phyloP scores from a whole-genome alignment of 2,113 vertebrate genomes.

The Brachyhypopomus occidentalis region DNA sequence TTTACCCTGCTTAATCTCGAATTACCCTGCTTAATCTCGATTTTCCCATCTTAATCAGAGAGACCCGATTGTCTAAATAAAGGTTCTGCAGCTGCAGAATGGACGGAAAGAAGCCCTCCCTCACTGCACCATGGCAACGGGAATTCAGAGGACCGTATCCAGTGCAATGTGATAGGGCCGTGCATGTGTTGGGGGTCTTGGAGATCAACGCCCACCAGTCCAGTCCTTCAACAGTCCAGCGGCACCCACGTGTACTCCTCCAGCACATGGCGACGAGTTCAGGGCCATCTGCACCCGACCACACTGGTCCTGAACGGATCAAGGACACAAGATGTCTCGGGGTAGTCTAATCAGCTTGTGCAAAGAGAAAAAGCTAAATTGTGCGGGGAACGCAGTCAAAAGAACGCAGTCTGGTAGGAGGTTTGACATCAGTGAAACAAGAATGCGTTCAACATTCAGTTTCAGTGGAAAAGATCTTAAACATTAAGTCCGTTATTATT shows the following conservation, averaged over 20 bases:
- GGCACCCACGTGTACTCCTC: background rate
- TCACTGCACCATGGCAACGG: constrained; percentile 27
- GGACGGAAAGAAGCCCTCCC: background rate
- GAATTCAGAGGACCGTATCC: constrained; percentile 51
- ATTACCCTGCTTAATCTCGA: background rate
- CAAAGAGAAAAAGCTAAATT: too few relatives aligned
- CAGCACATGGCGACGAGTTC: background rate
- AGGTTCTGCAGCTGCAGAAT: background rate
- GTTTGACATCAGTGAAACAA: too few relatives aligned
- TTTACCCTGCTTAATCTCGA: background rate
- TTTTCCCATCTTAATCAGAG: background rate
- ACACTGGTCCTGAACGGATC: too few relatives aligned
- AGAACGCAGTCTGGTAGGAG: too few relatives aligned
- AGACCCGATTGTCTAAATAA: background rate
- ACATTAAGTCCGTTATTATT: too few relatives aligned
- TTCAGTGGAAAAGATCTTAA: too few relatives aligned
- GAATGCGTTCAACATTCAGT: too few relatives aligned
- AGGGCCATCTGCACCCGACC: background rate
- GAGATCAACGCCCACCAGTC: constrained; percentile 54
- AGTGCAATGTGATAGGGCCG: constrained; percentile 66
- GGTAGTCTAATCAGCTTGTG: too few relatives aligned
- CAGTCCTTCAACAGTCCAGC: constrained; percentile 14
- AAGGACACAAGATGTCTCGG: too few relatives aligned
- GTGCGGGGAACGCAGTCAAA: too few relatives aligned
- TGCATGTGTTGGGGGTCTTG: constrained; percentile 62